Percentiles rank a stretch among this genome's conserved stretches.
phyloP scores from a whole-genome alignment of 2,797 vertebrate genomes.

The Lophius americanus region DNA sequence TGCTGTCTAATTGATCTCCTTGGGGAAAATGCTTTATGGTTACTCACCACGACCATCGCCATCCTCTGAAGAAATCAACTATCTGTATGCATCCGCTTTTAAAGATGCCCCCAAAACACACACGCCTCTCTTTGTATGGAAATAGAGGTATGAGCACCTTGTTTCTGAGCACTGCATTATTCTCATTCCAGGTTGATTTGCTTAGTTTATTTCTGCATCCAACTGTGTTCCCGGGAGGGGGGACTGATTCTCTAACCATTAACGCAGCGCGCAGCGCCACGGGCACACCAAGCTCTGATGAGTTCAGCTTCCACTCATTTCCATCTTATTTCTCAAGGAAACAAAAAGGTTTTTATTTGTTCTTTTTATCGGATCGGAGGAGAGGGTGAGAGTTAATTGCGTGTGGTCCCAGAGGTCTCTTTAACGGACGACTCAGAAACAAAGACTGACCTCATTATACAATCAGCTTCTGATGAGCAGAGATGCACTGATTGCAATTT shows the following conservation, averaged over 20 bases:
- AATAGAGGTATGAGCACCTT: constrained; percentile 59
- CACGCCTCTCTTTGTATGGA: constrained; percentile 68
- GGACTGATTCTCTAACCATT: constrained; percentile 45
- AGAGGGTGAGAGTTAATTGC: constrained; percentile 58
- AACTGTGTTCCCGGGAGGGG: constrained; percentile 57
- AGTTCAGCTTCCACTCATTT: constrained; percentile 60
- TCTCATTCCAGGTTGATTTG: constrained; percentile 62
- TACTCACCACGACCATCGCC: constrained; percentile 45
- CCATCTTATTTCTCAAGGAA: constrained; percentile 60
- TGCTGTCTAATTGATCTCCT: constrained; percentile 68
- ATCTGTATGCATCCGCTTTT: constrained; percentile 61
- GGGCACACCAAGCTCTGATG: constrained; percentile 33
- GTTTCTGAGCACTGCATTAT: constrained; percentile 44
- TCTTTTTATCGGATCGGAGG: constrained; percentile 49
- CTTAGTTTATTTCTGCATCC: constrained; percentile 58
- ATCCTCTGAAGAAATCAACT: constrained; percentile 67
- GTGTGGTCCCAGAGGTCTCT: constrained; percentile 53
- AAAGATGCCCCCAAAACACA: constrained; percentile 69
- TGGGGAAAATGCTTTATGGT: constrained; percentile 60
- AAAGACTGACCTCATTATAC: constrained; percentile 43
- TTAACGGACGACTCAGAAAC: constrained; percentile 57
- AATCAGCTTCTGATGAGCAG: constrained; percentile 5
- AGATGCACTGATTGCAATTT: too few species aligned
- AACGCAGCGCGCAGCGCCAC: constrained; percentile 41
- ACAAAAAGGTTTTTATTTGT: constrained; percentile 55